phyloP scores from a whole-genome alignment of 1,140 invertebrate genomes.

The Colletes gigas region DNA sequence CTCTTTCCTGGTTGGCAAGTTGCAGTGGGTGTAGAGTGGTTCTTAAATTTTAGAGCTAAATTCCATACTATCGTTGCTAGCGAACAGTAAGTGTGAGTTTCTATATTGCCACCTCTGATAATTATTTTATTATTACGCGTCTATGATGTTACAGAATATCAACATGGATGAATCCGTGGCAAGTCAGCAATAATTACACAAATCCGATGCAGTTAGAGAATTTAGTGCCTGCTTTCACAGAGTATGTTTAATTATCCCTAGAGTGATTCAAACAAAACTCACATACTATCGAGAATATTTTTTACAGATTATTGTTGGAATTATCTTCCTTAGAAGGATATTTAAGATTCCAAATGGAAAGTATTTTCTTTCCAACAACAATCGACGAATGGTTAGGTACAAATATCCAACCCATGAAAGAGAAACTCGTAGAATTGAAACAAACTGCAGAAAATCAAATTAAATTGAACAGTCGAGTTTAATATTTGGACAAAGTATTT shows the following conservation, averaged over 20 bases:
- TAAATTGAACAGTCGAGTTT: conserved; percentile 76
- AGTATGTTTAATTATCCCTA: conserved; percentile 76
- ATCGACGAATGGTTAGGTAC: conserved; percentile 83
- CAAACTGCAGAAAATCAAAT: conserved; percentile 81
- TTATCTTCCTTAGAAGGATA: conserved; percentile 81
- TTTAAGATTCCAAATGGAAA: conserved; percentile 81
- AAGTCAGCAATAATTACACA: conserved; percentile 84
- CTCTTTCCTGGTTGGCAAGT: conserved; percentile 85
- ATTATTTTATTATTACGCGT: not conserved
- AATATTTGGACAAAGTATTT: conserved; percentile 37
- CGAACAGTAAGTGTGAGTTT: conserved; percentile 83
- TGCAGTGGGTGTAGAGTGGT: conserved; percentile 83
- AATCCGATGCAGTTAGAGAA: conserved; percentile 86
- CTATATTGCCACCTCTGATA: not conserved
- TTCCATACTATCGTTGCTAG: conserved; percentile 82
- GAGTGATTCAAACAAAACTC: conserved; percentile 5
- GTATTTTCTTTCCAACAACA: conserved; percentile 80
- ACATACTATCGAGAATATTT: conserved; percentile 1
- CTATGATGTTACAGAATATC: conserved; percentile 79
- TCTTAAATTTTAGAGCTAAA: conserved; percentile 82
- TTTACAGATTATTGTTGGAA: conserved; percentile 81
- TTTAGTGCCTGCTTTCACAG: conserved; percentile 81
- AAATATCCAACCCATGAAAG: conserved; percentile 80
- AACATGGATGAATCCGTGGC: conserved; percentile 88
- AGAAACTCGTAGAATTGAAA: conserved; percentile 80